A percentile compares a stretch with the other conserved stretches of the same genome.
These are phyloP conservation scores for Apamea crenata DNA, from an alignment of 2,888 invertebrate species.

Conservation along the genomic window DNA sequence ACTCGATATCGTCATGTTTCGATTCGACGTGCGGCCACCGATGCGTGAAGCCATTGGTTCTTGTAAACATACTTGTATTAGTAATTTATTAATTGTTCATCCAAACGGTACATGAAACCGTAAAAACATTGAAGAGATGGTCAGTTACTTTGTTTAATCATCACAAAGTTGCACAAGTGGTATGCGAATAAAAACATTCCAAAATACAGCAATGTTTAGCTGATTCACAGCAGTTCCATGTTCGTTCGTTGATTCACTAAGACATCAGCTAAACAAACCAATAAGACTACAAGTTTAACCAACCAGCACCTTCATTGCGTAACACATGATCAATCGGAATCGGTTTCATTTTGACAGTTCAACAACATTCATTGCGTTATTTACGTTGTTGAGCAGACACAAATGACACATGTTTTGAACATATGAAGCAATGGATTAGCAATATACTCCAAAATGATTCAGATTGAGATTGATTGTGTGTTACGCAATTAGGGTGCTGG, in stretches of 20 bases:
- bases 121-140: background rate
- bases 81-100: slow-evolving; percentile 34
- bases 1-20: slow-evolving; percentile 19
- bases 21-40: background rate
- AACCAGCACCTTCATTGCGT: no score
- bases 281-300: background rate
- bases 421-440: no score
- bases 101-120: slow-evolving; percentile 12
- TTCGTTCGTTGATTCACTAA: background rate
- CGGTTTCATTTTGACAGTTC: no score
- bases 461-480: no score
- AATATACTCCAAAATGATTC: no score
- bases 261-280: background rate
- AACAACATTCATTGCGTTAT: no score
- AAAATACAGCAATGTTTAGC: background rate
- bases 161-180: background rate
- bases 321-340: no score
- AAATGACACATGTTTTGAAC: no score
- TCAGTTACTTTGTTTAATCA: background rate
- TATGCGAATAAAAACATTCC: background rate
- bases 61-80: slow-evolving; percentile 23
- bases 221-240: no score
- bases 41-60: slow-evolving; percentile 38
- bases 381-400: no score
- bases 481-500: no score